These are phyloP conservation scores for Trinorchestia longiramus DNA, from an alignment of 1,140 invertebrate genomes.

Conservation along the genomic window DNA sequence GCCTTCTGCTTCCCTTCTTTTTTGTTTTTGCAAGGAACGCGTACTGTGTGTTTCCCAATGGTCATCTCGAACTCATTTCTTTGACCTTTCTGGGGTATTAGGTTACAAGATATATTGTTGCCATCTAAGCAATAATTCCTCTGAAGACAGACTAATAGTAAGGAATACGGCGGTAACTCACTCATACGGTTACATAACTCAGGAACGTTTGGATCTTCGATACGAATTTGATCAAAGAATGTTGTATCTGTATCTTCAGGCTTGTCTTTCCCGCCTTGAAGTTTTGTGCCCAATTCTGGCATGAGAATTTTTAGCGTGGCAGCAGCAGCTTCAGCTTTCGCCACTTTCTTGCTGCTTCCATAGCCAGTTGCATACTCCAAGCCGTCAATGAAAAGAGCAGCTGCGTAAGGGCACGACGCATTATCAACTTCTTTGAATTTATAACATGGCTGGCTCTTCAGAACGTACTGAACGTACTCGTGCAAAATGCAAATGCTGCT, in stretches of 20 bases:
- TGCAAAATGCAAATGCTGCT: constrained; percentile 96
- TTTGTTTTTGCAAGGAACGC: constrained; percentile 94
- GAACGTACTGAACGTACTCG: constrained; percentile 94
- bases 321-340: constrained; percentile 91
- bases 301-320: constrained; percentile 92
- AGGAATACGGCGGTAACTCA: constrained; percentile 93
- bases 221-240: constrained; percentile 93
- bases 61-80: constrained; percentile 95
- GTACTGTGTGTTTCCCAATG: constrained; percentile 90
- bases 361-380: constrained; percentile 93
- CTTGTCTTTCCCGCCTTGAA: constrained; percentile 68
- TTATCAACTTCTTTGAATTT: constrained; percentile 94
- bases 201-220: constrained; percentile 92
- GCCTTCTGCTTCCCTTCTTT: constrained; percentile 97
- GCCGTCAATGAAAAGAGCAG: constrained; percentile 90
- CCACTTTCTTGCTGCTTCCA: constrained; percentile 94
- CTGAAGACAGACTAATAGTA: constrained; percentile 91
- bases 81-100: constrained; percentile 90
- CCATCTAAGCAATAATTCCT: constrained; percentile 91
- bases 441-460: constrained; percentile 93
- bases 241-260: constrained; percentile 76
- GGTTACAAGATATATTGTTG: constrained; percentile 88
- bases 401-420: constrained; percentile 91
- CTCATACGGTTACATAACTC: constrained; percentile 95
- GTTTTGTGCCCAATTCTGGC: constrained; percentile 87